Evolutionary conservation across 2,888 invertebrate genomes (phyloP).

Genomic region (Mayetiola destructor): DNA sequence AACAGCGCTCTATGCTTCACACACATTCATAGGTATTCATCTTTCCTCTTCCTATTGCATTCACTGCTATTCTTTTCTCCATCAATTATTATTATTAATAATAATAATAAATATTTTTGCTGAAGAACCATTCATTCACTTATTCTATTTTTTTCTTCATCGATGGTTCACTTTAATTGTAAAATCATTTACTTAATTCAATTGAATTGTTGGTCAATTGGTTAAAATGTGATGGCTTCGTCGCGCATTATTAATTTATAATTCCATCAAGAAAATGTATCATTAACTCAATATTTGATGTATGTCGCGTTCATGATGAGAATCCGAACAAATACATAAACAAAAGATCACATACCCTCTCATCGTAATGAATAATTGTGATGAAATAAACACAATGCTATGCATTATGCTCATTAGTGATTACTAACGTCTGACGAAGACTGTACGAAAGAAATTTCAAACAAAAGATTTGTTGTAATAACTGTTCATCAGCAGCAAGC

Average conservation of each 20-base stretch:
- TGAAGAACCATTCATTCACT: too few relatives aligned
- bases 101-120: too few relatives aligned
- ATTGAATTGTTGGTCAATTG: not conserved
- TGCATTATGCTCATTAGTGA: too few relatives aligned
- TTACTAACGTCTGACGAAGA: too few relatives aligned
- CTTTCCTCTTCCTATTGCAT: not conserved
- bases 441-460: not conserved
- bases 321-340: not conserved
- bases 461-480: not conserved
- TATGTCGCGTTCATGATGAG: not conserved
- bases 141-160: not conserved
- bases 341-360: too few relatives aligned
- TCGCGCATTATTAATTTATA: too few relatives aligned
- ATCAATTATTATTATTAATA: not conserved
- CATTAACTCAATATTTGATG: constrained; percentile 1
- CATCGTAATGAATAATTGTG: not conserved
- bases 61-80: not conserved
- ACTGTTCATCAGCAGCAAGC: not conserved
- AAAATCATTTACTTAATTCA: not conserved
- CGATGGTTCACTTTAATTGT: not conserved
- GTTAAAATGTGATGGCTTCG: not conserved
- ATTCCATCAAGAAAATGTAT: not conserved
- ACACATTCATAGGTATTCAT: not conserved
- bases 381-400: not conserved
- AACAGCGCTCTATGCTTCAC: not conserved